These are phyloP conservation scores for Egretta garzetta DNA, from an alignment of 2,113 vertebrate species.

Conservation along the genomic window DNA sequence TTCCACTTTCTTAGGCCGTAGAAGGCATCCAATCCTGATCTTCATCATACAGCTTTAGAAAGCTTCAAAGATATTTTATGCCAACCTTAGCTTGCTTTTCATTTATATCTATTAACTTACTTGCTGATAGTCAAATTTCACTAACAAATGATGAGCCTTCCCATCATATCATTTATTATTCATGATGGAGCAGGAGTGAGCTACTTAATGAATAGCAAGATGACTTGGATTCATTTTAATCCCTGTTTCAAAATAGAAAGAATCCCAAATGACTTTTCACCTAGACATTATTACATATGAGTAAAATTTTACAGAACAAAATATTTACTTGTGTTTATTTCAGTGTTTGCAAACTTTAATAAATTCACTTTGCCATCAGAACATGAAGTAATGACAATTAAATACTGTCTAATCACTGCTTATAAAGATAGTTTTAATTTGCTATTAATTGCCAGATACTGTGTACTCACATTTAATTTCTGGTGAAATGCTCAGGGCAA, in stretches of 20 bases:
- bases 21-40: background rate
- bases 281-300: background rate
- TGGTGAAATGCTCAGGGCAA: background rate
- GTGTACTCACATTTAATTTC: background rate
- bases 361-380: background rate
- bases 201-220: slow-evolving; percentile 1
- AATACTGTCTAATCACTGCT: background rate
- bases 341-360: background rate
- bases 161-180: background rate
- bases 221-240: background rate
- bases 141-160: background rate
- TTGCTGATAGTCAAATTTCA: slow-evolving; percentile 22
- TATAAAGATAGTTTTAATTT: background rate
- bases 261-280: background rate
- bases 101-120: background rate
- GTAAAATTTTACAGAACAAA: background rate
- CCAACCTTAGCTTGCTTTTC: background rate
- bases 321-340: background rate
- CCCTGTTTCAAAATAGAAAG: background rate
- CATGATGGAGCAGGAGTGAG: background rate
- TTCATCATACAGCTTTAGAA: background rate
- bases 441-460: background rate
- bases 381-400: slow-evolving; percentile 2
- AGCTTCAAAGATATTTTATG: background rate
- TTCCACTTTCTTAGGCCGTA: background rate